Percentiles rank a stretch among this genome's conserved stretches.
phyloP scores from a whole-genome alignment of 2,888 invertebrate species.

The Cryptus viduatorius region DNA sequence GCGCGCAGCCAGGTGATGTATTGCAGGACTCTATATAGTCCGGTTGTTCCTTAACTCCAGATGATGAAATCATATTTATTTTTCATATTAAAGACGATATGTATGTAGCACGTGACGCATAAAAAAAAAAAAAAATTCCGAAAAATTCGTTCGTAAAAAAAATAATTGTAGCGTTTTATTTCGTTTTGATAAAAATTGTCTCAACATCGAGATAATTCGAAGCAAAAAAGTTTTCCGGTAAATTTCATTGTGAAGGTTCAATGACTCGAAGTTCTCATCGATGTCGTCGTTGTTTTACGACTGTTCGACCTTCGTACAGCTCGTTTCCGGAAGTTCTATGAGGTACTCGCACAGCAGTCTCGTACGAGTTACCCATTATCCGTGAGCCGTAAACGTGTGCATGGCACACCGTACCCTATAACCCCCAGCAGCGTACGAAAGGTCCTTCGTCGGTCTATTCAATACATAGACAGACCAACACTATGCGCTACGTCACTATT shows the following conservation, averaged over 20 bases:
- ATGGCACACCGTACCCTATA: constrained; percentile 2
- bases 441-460: not conserved
- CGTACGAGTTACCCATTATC: constrained; percentile 48
- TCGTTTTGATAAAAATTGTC: not conserved
- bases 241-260: constrained; percentile 26
- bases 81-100: not conserved
- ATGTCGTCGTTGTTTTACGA: constrained; percentile 40
- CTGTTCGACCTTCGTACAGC: constrained; percentile 40
- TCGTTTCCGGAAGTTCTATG: constrained; percentile 52
- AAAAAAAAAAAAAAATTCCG: not conserved
- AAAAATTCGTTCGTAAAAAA: not conserved
- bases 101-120: not conserved
- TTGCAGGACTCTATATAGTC: constrained; percentile 18
- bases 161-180: not conserved
- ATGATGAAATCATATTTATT: constrained; percentile 2
- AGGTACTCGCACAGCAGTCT: not conserved
- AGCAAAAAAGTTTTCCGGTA: not conserved
- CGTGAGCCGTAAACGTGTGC: constrained; percentile 41
- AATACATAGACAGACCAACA: not conserved
- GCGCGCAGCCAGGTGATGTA: constrained; percentile 33
- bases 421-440: constrained; percentile 27
- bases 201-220: too few relatives aligned
- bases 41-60: not conserved
- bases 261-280: constrained; percentile 39
- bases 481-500: not conserved